Evolutionary conservation across 2,113 vertebrate genomes (phyloP).

Genomic region (Takifugu bimaculatus): DNA sequence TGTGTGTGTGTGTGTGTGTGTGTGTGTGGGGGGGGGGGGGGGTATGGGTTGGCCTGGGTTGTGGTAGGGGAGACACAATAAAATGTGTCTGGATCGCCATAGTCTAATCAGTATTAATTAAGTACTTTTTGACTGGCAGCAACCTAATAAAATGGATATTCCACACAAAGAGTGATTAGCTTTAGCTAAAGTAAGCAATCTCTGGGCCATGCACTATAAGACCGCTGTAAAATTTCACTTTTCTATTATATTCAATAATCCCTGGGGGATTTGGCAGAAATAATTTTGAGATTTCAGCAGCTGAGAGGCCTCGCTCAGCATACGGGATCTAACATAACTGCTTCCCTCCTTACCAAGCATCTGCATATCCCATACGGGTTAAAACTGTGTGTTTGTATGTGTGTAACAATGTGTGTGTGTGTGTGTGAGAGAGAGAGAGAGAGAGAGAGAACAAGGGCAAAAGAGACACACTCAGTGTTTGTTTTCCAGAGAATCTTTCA

Average conservation of each 20-base stretch:
- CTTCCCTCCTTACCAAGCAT: slow-evolving; percentile 67
- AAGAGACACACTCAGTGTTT: slow-evolving; percentile 39
- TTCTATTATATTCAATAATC: slow-evolving; percentile 25
- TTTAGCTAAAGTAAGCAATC: slow-evolving; percentile 4
- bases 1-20: not conserved
- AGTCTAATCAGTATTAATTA: slow-evolving; percentile 2
- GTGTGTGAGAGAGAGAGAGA: slow-evolving; percentile 24
- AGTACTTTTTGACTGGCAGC: no score
- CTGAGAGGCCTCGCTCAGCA: slow-evolving; percentile 51
- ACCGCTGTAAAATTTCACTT: not conserved
- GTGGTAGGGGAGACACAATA: slow-evolving; percentile 22
- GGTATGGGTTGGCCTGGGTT: not conserved
- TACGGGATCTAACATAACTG: slow-evolving; percentile 64
- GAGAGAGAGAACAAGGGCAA: slow-evolving; percentile 14
- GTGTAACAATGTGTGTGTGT: slow-evolving; percentile 32
- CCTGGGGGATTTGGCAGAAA: slow-evolving; percentile 48
- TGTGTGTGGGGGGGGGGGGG: not conserved
- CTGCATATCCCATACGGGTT: slow-evolving; percentile 67
- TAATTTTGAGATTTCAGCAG: slow-evolving; percentile 44
- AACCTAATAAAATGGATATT: slow-evolving; percentile 2
- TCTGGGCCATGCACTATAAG: slow-evolving; percentile 1
- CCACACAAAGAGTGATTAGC: not conserved
- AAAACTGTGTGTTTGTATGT: slow-evolving; percentile 31
- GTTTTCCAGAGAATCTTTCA: slow-evolving; percentile 52
- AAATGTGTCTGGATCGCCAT: slow-evolving; percentile 7